Percentiles rank a stretch among this genome's conserved stretches.
phyloP scores from a whole-genome alignment of 2,888 invertebrate species.

The Teleogryllus oceanicus region DNA sequence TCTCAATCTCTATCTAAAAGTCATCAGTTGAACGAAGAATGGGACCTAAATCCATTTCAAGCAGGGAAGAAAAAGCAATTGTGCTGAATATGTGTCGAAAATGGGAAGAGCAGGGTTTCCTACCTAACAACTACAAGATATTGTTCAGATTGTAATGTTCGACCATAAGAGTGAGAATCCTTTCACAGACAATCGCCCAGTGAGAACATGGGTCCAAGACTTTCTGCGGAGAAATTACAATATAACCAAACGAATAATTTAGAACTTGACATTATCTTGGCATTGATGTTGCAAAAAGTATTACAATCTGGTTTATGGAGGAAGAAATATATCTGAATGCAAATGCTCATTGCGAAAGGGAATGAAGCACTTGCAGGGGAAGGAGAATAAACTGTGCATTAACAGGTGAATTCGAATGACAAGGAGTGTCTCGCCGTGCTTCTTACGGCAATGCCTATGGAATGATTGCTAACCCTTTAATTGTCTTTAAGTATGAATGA shows the following conservation, averaged over 20 bases:
- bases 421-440: slow-evolving; percentile 42
- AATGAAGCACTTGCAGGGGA: slow-evolving; percentile 42
- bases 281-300: slow-evolving; percentile 41
- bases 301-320: slow-evolving; percentile 42
- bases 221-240: slow-evolving; percentile 44
- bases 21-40: too few relatives aligned
- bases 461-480: slow-evolving; percentile 35
- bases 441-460: slow-evolving; percentile 42
- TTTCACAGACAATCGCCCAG: slow-evolving; percentile 37
- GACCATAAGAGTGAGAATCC: too few relatives aligned
- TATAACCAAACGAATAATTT: slow-evolving; percentile 40
- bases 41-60: too few relatives aligned
- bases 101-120: too few relatives aligned
- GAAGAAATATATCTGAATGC: slow-evolving; percentile 40
- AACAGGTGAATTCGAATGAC: slow-evolving; percentile 41
- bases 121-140: too few relatives aligned
- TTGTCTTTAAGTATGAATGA: slow-evolving; percentile 37
- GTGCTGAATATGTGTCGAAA: too few relatives aligned
- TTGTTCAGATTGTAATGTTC: too few relatives aligned
- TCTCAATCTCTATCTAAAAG: too few relatives aligned
- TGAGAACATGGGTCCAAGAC: slow-evolving; percentile 42
- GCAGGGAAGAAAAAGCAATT: too few relatives aligned
- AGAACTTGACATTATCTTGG: slow-evolving; percentile 41
- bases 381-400: slow-evolving; percentile 35
- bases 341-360: slow-evolving; percentile 43